Conservation (phyloP, 2,888 invertebrate species). For the Aspidiotus rigidus region DNA sequence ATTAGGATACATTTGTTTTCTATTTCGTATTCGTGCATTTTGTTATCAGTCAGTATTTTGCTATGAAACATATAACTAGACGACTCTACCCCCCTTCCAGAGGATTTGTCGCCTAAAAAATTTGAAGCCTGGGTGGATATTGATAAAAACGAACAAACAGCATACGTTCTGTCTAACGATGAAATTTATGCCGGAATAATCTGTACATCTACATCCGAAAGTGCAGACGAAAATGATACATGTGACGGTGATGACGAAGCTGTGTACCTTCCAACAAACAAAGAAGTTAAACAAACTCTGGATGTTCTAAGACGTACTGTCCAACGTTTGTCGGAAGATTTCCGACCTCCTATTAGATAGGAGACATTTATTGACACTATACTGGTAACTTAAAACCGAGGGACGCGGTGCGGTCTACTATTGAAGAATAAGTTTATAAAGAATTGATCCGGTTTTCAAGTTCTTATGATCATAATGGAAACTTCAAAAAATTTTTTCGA, state of each 20-base stretch:
- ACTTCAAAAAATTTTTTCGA: too few species aligned
- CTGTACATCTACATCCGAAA: neutral
- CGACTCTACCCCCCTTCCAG: neutral
- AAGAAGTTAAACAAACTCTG: neutral
- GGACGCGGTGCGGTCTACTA: neutral
- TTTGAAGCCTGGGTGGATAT: conserved; percentile 1
- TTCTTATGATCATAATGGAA: too few species aligned
- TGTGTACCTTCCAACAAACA: neutral
- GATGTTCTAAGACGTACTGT: neutral
- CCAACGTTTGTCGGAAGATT: neutral
- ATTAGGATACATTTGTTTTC: too few species aligned
- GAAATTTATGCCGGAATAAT: neutral
- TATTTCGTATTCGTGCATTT: too few species aligned
- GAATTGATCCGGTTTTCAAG: too few species aligned
- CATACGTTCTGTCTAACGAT: neutral
- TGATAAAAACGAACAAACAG: neutral
- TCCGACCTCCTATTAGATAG: neutral
- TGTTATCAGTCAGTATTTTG: too few species aligned
- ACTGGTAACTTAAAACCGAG: conserved; percentile 3
- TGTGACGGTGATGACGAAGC: neutral
- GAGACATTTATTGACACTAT: neutral
- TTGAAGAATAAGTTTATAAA: too few species aligned
- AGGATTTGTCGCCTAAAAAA: neutral
- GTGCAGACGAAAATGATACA: neutral
- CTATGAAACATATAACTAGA: too few species aligned